These are phyloP conservation scores for Nothobranchius furzeri DNA, from an alignment of 2,113 vertebrate genomes.

Conservation along the genomic window DNA sequence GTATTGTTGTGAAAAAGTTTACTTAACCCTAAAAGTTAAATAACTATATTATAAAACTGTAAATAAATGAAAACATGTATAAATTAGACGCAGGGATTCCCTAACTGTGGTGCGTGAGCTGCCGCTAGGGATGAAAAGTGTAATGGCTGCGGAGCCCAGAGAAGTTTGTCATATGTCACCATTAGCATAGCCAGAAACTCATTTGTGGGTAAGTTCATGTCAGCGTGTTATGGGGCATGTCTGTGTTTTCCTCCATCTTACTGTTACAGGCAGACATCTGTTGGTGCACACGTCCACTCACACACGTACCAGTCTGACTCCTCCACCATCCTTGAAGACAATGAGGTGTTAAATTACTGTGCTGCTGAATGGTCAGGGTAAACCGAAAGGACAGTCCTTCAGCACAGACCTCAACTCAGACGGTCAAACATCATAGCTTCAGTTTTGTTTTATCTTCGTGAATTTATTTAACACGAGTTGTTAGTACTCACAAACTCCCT, in stretches of 20 bases:
- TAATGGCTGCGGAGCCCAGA: no score
- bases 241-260: constrained; percentile 6
- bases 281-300: not conserved
- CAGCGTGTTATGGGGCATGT: constrained; percentile 10
- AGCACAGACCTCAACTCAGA: not conserved
- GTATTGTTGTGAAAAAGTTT: no score
- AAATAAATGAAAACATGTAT: no score
- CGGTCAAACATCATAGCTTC: constrained; percentile 17
- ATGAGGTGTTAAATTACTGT: constrained; percentile 55
- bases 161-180: no score
- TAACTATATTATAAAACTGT: no score
- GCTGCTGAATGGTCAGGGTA: constrained; percentile 32
- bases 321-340: constrained; percentile 38
- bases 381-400: constrained; percentile 39
- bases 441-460: constrained; percentile 5
- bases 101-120: no score
- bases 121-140: no score
- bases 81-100: no score
- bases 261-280: constrained; percentile 7
- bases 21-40: no score
- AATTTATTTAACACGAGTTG: constrained; percentile 23
- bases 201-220: constrained; percentile 1
- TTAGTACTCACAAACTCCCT: not conserved
- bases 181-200: no score
- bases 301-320: constrained; percentile 5